These are phyloP conservation scores for Phasianus colchicus DNA, from an alignment of 2,113 vertebrate genomes.

Conservation along the genomic window DNA sequence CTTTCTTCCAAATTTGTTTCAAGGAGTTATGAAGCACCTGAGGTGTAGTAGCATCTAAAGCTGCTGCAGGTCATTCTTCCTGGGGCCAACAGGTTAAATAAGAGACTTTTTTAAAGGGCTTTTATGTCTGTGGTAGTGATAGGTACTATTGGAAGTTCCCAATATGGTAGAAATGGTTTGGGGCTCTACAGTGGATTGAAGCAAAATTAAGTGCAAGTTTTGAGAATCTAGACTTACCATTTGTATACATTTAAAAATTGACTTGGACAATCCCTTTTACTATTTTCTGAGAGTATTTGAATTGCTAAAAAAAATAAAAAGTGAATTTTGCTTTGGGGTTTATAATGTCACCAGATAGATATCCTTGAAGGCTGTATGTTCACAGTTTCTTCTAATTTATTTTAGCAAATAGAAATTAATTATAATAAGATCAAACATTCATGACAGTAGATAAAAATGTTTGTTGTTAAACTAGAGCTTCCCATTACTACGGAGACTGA, in stretches of 20 bases:
- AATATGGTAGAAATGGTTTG: not conserved
- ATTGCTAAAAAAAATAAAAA: not conserved
- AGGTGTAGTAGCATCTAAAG: not conserved
- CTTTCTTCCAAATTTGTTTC: not conserved
- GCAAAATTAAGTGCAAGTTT: not conserved
- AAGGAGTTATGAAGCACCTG: not conserved
- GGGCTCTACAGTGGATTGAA: not conserved
- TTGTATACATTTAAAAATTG: not conserved
- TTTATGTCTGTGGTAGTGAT: not conserved
- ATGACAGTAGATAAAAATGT: not conserved
- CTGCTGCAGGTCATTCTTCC: not conserved
- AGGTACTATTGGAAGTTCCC: not conserved
- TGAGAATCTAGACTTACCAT: not conserved
- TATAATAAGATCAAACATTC: not conserved
- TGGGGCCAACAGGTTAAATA: not conserved
- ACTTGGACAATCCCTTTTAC: not conserved
- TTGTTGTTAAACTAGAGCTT: slow-evolving; percentile 8
- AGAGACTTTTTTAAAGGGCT: not conserved
- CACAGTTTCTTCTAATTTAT: not conserved
- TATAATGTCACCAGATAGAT: not conserved
- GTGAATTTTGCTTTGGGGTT: not conserved
- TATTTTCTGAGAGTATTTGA: not conserved
- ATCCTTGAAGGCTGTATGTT: not conserved
- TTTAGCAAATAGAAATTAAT: slow-evolving; percentile 10
- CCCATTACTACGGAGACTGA: not conserved